Evolutionary conservation across 1,140 invertebrate genomes (phyloP).

Genomic region (Aphelenchoides fujianensis): DNA sequence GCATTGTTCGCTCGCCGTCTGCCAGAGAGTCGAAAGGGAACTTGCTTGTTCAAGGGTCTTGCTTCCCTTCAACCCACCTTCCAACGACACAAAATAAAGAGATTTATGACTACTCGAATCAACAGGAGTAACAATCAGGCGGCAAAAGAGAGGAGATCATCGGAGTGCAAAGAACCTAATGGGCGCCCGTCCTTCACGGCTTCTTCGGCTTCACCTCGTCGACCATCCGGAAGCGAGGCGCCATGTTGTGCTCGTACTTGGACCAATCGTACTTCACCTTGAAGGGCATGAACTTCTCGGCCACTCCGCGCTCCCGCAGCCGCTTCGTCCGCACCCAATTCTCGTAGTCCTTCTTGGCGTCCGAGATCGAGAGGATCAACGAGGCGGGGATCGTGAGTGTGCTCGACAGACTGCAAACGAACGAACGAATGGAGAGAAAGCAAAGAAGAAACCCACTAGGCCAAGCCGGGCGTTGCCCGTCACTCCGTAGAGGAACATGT

Average conservation of each 20-base stretch:
- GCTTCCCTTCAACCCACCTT: too few relatives aligned
- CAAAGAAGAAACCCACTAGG: background rate
- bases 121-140: too few relatives aligned
- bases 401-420: background rate
- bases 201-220: too few relatives aligned
- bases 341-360: conserved; percentile 19
- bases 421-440: background rate
- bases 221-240: background rate
- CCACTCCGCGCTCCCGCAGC: conserved; percentile 6
- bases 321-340: conserved; percentile 20
- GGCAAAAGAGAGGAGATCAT: too few relatives aligned
- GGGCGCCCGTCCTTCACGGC: too few relatives aligned
- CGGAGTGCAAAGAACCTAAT: too few relatives aligned
- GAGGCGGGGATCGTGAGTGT: background rate
- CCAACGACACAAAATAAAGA: too few relatives aligned
- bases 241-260: conserved; percentile 19
- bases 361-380: background rate
- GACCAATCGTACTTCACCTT: conserved; percentile 28
- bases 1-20: too few relatives aligned
- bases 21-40: too few relatives aligned
- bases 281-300: conserved; percentile 22
- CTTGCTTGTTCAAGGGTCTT: too few relatives aligned
- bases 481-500: conserved; percentile 14
- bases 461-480: conserved; percentile 4
- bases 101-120: too few relatives aligned